Evolutionary conservation across 2,113 vertebrate species (phyloP), one percentile per base, ranked within the genome.

Genomic region (Ophthalmolycus amberensis): DNA sequence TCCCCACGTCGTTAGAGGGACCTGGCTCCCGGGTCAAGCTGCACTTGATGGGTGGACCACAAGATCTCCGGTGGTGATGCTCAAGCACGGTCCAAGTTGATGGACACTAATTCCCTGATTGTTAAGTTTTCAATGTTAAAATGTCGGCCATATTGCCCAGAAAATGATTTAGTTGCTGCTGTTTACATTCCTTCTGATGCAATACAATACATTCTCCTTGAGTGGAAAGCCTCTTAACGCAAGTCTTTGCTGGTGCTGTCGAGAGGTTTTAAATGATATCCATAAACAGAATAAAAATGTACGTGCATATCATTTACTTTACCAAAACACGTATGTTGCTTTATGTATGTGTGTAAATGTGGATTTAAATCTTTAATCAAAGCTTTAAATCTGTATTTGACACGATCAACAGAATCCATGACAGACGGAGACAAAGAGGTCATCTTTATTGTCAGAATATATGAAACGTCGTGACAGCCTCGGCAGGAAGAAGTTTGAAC

Each of bases 141-240:
- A 38, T 38, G 37, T 38, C 1, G 32, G 32, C 32, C 32, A 32
- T 32, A 4, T 32, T 32, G 32, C 32, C 32, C 32, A 32, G 32
- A 32, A 32, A 32, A 32, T 32, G 32, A 32, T 4, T 32, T 4
- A 4, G 32, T 32, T 32, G 2, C 32, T 32, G 32, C 32, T 3
- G 32, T 32, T 32, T 32, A 32, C 32, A 32, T 32, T 32, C 32
- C 32, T 32, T 32, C 32, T 32, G 32, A 32, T 32, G 32, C 32
- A 32, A 32, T 0, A 20, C 5, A 20, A 11, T 20, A 50, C 1
- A 48, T 18, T 48, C 46, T 16, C 46, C 34, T 25, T 48, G 3
- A 25, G 25, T 40, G 54, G 66, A 65, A 65, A 77, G 22, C 56
- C 42, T 75, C 54, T 79, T 75, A 84, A 72, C 5, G 20, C 2